Percentiles rank a stretch among this genome's conserved stretches.
phyloP scores from a whole-genome alignment of 2,113 vertebrate species.

The Dromas ardeola region DNA sequence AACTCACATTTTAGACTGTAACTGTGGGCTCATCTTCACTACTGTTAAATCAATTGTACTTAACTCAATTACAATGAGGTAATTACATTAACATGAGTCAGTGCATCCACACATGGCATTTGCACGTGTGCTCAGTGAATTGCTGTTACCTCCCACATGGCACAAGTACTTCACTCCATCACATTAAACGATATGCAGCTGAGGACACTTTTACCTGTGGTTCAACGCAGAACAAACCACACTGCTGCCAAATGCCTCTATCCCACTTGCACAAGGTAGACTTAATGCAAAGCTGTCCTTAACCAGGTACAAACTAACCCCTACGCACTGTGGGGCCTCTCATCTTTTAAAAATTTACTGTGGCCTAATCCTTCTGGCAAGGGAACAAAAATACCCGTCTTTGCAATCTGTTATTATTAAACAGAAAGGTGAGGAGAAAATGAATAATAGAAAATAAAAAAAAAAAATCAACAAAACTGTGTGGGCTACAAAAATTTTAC shows the following conservation, averaged over 20 bases:
- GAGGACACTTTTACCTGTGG: not conserved
- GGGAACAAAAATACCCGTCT: not conserved
- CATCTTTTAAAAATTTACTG: not conserved
- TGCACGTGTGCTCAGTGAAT: slow-evolving; percentile 42
- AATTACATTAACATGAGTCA: slow-evolving; percentile 71
- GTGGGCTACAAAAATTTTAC: not conserved
- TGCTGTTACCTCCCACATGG: slow-evolving; percentile 56
- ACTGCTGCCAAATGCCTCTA: not conserved
- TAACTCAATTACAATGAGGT: slow-evolving; percentile 66
- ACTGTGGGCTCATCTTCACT: slow-evolving; percentile 54
- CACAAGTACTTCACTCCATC: slow-evolving; percentile 3
- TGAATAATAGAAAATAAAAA: not conserved
- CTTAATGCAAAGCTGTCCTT: not conserved
- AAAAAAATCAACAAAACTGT: not conserved
- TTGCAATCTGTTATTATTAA: not conserved
- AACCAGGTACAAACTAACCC: not conserved
- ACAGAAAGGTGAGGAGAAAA: not conserved
- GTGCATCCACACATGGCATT: slow-evolving; percentile 66
- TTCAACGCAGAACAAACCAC: not conserved
- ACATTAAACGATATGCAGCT: not conserved
- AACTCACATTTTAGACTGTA: slow-evolving; percentile 20
- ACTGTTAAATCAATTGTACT: slow-evolving; percentile 65
- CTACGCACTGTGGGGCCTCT: not conserved
- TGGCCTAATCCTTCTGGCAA: not conserved
- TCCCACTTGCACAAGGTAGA: not conserved